Percentiles rank a stretch among this genome's conserved stretches.
Evolutionary conservation across 2,888 invertebrate genomes (phyloP).

Genomic region (Aromia moschata): DNA sequence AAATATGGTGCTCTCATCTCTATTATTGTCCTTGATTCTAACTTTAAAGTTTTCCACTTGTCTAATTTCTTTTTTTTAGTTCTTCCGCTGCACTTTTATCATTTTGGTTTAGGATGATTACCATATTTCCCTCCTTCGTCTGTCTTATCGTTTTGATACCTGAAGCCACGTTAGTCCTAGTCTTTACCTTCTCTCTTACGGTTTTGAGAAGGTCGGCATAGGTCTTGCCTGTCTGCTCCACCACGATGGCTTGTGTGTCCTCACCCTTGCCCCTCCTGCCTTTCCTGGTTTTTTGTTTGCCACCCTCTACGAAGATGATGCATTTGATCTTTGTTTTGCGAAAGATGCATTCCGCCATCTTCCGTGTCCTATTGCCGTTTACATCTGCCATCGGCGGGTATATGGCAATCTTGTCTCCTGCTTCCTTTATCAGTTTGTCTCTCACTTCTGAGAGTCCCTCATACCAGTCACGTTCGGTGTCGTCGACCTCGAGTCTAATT

Average conservation of each 20-base stretch:
- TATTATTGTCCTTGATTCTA: neutral
- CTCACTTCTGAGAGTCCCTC: neutral
- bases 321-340: neutral
- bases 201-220: neutral
- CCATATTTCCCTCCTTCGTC: neutral
- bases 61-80: neutral
- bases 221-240: neutral
- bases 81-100: neutral
- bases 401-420: neutral
- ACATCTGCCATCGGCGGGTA: neutral
- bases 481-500: too few relatives aligned
- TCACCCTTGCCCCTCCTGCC: too few relatives aligned
- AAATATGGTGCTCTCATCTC: neutral
- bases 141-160: neutral
- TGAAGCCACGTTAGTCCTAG: neutral
- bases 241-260: neutral
- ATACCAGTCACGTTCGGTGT: too few relatives aligned
- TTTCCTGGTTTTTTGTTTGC: too few relatives aligned
- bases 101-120: neutral
- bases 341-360: neutral
- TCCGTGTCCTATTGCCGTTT: neutral
- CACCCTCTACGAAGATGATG: neutral
- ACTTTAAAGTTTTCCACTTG: neutral
- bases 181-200: neutral
- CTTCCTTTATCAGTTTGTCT: neutral